Conservation (phyloP, 2,113 vertebrate species). For the Leptosomus discolor region DNA sequence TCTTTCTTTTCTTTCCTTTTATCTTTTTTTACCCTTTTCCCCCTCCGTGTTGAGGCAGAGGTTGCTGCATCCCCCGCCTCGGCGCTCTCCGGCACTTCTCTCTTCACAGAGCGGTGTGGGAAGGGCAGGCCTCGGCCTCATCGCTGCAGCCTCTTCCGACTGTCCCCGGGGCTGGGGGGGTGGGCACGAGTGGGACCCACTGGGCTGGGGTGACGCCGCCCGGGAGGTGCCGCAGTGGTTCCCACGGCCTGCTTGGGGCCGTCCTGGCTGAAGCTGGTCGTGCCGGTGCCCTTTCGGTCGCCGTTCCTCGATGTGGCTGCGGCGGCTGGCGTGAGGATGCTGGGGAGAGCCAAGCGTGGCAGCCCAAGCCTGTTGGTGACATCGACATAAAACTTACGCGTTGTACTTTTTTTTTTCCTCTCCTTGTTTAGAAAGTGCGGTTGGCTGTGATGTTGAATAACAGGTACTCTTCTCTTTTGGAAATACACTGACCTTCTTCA, state of each 20-base stretch:
- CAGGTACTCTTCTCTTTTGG: neutral
- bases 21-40: neutral
- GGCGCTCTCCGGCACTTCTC: neutral
- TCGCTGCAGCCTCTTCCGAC: neutral
- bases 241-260: neutral
- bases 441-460: neutral
- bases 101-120: neutral
- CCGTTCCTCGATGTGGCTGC: neutral
- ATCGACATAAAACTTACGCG: neutral
- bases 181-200: too few species aligned
- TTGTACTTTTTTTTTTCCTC: neutral
- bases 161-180: accelerated
- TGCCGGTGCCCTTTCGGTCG: accelerated
- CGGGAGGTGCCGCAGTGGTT: accelerated
- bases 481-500: neutral
- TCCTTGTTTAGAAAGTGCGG: neutral
- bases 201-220: neutral
- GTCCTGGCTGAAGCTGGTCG: neutral
- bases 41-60: neutral
- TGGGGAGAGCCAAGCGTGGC: neutral
- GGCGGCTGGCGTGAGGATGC: neutral
- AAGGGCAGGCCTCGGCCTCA: neutral
- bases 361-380: neutral
- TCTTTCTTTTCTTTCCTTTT: too few species aligned
- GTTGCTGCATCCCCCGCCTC: neutral